Base-by-base conservation (phyloP, 2,113 vertebrate species). In the Arenaria interpres region DNA sequence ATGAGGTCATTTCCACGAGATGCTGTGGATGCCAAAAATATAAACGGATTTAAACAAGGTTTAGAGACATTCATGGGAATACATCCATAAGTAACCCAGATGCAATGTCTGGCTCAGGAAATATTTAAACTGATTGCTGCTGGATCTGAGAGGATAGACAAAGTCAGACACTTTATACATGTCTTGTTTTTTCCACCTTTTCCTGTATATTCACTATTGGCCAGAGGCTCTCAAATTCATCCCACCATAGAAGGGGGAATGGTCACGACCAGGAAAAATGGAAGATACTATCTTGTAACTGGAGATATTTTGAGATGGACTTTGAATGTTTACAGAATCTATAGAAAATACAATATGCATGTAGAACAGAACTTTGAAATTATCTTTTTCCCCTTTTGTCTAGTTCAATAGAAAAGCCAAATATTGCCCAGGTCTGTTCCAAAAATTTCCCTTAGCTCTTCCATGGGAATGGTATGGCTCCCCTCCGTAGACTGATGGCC, bases 1-100 rank as follows among this genome's bases (percentile, higher is more conserved):
- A 45, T 97, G 93, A 97, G 57, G 71, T 96, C 80, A 95, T 95
- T 96, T 96, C 96, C 74, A 73, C 0, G 8, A 82, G 80, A 94
- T 46, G 23, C 28, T 89, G 80, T 3, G 2, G 64, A 93, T 82
- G 91, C 77, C 80, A 96, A 94, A 91, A 91, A 35, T 92, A 96
- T 72, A 82, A 96, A 89, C 0, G 15, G 51, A 95, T 78, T 89
- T 89, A 96, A 92, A 82, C 60, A 96, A 32, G 13, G 30, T 91
- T 96, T 82, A 79, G 60, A 91, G 35, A 85, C 90, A 94, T 82
- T 51, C 8, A 60, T 85, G 89, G 89, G 84, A 96, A 85, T 89
- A 32, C 14, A 91, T 78, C 48, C 66, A 73, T 90, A 93, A 94
- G 59, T 66, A 93, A 86, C 48, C 66, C 80, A 96, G 87, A 95